Conservation (phyloP, 2,797 vertebrate species). For the Tapera naevia region DNA sequence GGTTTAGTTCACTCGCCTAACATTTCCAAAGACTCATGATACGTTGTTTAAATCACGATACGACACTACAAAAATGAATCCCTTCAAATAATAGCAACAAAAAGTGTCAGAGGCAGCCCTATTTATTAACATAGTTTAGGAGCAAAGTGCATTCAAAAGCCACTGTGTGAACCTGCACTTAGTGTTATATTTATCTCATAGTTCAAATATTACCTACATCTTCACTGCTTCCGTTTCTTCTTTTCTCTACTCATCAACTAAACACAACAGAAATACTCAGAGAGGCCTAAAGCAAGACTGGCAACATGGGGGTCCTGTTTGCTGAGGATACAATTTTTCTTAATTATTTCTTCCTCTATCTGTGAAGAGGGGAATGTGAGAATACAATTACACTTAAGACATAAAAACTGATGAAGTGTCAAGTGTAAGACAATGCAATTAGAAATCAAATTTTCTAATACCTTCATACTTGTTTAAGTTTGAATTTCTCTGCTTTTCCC, state of each 20-base stretch:
- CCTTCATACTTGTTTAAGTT: not conserved
- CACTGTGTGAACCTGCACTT: not conserved
- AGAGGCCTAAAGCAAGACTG: not conserved
- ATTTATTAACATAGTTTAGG: not conserved
- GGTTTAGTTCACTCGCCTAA: not conserved
- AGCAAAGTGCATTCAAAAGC: not conserved
- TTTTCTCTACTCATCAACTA: not conserved
- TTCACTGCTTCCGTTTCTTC: not conserved
- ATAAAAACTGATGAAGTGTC: not conserved
- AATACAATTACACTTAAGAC: not conserved
- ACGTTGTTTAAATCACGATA: not conserved
- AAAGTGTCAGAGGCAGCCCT: not conserved
- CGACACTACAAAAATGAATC: not conserved
- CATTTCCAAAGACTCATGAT: not conserved
- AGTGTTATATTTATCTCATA: not conserved
- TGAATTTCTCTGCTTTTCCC: not conserved
- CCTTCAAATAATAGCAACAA: not conserved
- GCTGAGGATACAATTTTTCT: not conserved
- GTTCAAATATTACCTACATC: not conserved
- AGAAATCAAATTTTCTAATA: not conserved
- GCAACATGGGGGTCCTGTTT: accelerated
- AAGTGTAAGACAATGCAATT: not conserved
- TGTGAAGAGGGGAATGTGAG: not conserved
- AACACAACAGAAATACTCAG: not conserved
- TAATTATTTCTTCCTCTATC: not conserved